Evolutionary conservation across 2,888 invertebrate species (phyloP).

Genomic region (Odontothrips loti): DNA sequence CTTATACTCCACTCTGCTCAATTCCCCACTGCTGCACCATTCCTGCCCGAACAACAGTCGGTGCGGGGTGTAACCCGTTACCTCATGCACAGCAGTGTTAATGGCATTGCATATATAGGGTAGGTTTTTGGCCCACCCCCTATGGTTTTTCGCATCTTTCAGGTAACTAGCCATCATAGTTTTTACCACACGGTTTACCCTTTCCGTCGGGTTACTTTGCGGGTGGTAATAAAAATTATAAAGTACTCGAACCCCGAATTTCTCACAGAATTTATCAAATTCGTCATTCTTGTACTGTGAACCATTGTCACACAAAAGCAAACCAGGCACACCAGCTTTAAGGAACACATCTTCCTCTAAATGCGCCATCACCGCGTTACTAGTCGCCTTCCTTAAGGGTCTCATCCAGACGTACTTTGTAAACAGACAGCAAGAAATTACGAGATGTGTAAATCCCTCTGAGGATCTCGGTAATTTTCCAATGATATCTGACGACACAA

Average conservation of each 20-base stretch:
- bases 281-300: constrained; percentile 36
- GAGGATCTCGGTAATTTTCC: constrained; percentile 34
- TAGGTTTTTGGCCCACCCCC: constrained; percentile 37
- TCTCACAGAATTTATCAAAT: constrained; percentile 33
- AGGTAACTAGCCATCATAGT: constrained; percentile 38
- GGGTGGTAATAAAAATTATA: constrained; percentile 38
- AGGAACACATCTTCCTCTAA: constrained; percentile 37
- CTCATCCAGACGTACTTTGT: constrained; percentile 40
- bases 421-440: constrained; percentile 38
- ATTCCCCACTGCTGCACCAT: not conserved
- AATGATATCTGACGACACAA: constrained; percentile 35
- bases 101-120: constrained; percentile 38
- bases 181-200: constrained; percentile 39
- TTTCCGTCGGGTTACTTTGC: constrained; percentile 39
- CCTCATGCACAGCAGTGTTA: constrained; percentile 37
- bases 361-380: constrained; percentile 30
- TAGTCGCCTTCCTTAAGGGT: constrained; percentile 37
- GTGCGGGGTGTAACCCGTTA: constrained; percentile 33
- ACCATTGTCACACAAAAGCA: constrained; percentile 39
- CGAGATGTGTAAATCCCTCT: constrained; percentile 37
- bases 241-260: constrained; percentile 31
- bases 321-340: constrained; percentile 37
- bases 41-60: not conserved
- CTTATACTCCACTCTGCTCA: not conserved
- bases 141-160: constrained; percentile 34